These are phyloP conservation scores for Megastigmus dorsalis DNA, from an alignment of 2,888 invertebrate species.

Conservation along the genomic window DNA sequence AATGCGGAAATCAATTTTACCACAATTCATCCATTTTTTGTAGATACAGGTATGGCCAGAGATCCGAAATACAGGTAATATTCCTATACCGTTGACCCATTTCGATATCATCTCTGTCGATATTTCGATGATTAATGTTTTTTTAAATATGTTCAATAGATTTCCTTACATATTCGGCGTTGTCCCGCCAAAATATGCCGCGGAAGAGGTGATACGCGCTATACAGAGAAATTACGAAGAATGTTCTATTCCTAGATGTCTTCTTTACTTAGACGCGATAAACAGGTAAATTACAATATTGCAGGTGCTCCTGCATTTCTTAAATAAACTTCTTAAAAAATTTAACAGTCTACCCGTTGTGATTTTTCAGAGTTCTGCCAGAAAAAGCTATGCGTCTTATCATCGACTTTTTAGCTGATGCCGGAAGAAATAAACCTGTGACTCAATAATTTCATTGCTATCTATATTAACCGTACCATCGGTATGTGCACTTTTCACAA, in stretches of 20 bases:
- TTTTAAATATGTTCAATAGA: slow-evolving; percentile 48
- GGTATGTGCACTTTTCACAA: too few relatives aligned
- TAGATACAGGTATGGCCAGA: slow-evolving; percentile 74
- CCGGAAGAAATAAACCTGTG: slow-evolving; percentile 49
- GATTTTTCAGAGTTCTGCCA: slow-evolving; percentile 60
- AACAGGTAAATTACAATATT: slow-evolving; percentile 65
- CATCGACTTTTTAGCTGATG: slow-evolving; percentile 61
- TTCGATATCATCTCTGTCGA: too few relatives aligned
- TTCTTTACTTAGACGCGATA: slow-evolving; percentile 61
- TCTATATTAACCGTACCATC: too few relatives aligned
- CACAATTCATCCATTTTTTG: slow-evolving; percentile 77
- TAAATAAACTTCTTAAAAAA: too few relatives aligned
- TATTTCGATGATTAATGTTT: too few relatives aligned
- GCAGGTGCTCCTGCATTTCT: too few relatives aligned
- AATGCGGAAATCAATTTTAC: slow-evolving; percentile 73
- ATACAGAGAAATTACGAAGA: slow-evolving; percentile 66
- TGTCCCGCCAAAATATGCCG: slow-evolving; percentile 63
- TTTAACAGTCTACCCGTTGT: background rate
- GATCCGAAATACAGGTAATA: slow-evolving; percentile 72
- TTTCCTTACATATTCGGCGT: slow-evolving; percentile 65
- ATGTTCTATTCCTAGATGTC: slow-evolving; percentile 65
- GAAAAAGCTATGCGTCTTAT: slow-evolving; percentile 60
- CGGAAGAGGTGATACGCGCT: slow-evolving; percentile 64
- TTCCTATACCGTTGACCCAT: too few relatives aligned
- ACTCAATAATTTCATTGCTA: too few relatives aligned